Conservation (phyloP, 2,797 vertebrate species). For the Dermochelys coriacea region DNA sequence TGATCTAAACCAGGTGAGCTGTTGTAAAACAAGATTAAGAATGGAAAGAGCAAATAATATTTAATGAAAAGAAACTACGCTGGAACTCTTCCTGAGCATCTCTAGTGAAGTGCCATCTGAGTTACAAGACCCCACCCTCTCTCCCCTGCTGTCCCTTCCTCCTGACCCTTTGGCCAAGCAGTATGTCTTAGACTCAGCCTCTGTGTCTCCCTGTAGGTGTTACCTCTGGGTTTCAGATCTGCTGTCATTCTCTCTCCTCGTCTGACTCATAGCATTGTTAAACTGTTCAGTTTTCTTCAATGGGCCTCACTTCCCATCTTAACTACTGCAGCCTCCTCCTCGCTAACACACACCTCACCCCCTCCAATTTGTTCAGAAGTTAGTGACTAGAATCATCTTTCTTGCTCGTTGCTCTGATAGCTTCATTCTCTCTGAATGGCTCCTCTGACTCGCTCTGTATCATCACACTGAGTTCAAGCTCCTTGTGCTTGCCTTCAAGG, state of each 20-base stretch:
- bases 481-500: neutral
- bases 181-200: neutral
- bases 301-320: neutral
- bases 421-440: rapidly evolving
- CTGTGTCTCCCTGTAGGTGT: neutral
- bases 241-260: neutral
- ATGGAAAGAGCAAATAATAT: neutral
- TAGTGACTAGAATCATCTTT: rapidly evolving
- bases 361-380: neutral
- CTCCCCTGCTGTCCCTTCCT: neutral
- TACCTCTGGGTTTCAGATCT: neutral
- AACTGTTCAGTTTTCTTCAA: neutral
- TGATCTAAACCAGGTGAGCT: neutral
- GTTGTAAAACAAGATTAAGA: neutral
- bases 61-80: neutral
- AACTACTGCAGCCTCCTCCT: neutral
- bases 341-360: neutral
- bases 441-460: neutral
- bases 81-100: neutral
- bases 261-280: neutral
- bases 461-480: neutral
- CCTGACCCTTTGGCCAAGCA: neutral
- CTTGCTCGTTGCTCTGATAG: neutral
- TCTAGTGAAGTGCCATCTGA: rapidly evolving
- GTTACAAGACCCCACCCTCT: neutral